Evolutionary conservation across 2,797 vertebrate genomes (phyloP).

Genomic region (Triplophysa bombifrons): DNA sequence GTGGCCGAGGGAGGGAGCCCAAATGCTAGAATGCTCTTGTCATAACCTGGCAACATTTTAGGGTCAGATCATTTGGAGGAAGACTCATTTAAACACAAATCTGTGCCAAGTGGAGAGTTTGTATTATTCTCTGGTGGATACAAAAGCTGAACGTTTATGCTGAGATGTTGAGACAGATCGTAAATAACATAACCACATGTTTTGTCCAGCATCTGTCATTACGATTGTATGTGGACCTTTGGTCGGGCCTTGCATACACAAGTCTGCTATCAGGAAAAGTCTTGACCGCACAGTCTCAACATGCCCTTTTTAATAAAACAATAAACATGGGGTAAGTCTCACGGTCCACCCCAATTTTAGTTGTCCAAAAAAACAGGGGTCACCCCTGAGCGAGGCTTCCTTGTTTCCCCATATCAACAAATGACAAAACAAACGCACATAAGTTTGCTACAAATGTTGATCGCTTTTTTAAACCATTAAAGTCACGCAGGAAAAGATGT

Average conservation of each 20-base stretch:
- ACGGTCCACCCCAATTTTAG: conserved; percentile 35
- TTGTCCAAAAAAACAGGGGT: conserved; percentile 52
- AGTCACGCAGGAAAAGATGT: conserved; percentile 14
- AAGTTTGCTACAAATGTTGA: conserved; percentile 33
- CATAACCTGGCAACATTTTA: conserved; percentile 51
- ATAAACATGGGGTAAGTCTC: conserved; percentile 69
- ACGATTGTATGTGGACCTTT: conserved; percentile 38
- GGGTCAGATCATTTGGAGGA: conserved; percentile 17
- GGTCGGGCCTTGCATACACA: conserved; percentile 58
- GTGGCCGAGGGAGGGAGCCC: conserved; percentile 11
- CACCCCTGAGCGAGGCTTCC: conserved; percentile 54
- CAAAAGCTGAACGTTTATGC: neutral
- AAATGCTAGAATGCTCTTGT: conserved; percentile 49
- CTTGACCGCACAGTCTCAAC: conserved; percentile 72
- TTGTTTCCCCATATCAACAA: conserved; percentile 52
- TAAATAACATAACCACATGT: conserved; percentile 14
- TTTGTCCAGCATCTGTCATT: conserved; percentile 12
- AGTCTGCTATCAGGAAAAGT: conserved; percentile 69
- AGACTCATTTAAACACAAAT: conserved; percentile 29
- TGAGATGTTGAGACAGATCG: conserved; percentile 16
- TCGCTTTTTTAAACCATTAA: conserved; percentile 23
- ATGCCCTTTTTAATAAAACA: conserved; percentile 79
- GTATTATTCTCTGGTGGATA: neutral
- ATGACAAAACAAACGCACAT: conserved; percentile 44
- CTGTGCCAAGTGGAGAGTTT: conserved; percentile 16